phyloP scores from a whole-genome alignment of 2,113 vertebrate genomes.

The Microtus pennsylvanicus region DNA sequence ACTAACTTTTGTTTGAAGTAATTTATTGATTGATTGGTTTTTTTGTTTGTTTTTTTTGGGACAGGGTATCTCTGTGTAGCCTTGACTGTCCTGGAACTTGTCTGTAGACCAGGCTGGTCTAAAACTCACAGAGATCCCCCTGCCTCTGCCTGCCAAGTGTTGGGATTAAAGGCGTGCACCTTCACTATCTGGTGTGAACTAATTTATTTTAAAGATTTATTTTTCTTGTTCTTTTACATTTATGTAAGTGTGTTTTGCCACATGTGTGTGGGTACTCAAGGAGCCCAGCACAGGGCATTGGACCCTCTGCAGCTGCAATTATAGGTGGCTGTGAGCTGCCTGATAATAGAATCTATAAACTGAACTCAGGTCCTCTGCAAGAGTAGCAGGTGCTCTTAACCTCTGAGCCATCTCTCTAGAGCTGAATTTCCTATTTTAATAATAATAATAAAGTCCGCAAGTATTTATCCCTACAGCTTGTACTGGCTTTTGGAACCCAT shows the following conservation, averaged over 20 bases:
- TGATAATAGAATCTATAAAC: too few relatives aligned
- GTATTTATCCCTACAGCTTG: too few relatives aligned
- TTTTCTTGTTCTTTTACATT: not conserved
- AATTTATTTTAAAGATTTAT: not conserved
- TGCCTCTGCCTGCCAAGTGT: not conserved
- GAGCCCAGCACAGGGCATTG: not conserved
- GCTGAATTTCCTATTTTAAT: not conserved
- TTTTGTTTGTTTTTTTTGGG: not conserved
- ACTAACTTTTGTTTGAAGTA: slow-evolving; percentile 32
- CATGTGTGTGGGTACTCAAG: not conserved
- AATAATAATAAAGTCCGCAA: too few relatives aligned
- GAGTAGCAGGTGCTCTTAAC: not conserved
- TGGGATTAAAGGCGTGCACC: not conserved
- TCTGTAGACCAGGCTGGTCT: not conserved
- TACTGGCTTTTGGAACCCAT: too few relatives aligned
- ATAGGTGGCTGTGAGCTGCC: not conserved
- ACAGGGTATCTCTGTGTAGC: not conserved
- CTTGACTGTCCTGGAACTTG: not conserved
- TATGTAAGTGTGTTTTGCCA: not conserved
- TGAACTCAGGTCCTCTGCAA: not conserved
- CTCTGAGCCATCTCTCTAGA: too few relatives aligned
- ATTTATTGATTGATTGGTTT: not conserved
- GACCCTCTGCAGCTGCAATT: not conserved
- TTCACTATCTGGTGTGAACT: not conserved
- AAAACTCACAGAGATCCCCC: not conserved